Conservation (phyloP, 2,797 vertebrate genomes). For the Pangasius djambal region DNA sequence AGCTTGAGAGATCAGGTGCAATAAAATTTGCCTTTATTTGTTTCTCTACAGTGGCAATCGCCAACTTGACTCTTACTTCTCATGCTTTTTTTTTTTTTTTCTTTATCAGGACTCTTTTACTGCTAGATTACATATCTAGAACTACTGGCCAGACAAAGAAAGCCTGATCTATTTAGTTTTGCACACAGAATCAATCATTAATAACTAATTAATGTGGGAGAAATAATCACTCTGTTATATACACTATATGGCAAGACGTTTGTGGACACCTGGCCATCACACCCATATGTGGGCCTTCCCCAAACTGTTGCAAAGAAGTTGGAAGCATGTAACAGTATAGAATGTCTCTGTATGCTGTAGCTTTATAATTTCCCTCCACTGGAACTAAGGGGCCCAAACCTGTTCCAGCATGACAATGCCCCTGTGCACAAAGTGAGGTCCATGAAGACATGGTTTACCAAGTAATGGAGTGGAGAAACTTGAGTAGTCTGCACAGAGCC, state of each 20-base stretch:
- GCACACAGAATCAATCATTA: not conserved
- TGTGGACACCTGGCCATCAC: not conserved
- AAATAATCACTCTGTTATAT: not conserved
- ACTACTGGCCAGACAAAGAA: not conserved
- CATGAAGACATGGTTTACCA: not conserved
- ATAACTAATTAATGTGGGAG: not conserved
- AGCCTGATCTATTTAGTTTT: not conserved
- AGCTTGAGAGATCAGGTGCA: not conserved
- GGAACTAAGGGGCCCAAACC: not conserved
- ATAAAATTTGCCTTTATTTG: constrained; percentile 27
- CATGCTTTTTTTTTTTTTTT: not conserved
- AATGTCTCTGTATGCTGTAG: not conserved
- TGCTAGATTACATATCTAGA: not conserved
- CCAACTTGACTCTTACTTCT: constrained; percentile 32
- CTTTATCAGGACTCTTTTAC: not conserved
- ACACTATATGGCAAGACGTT: not conserved
- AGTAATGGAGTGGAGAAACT: not conserved
- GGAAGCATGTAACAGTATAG: not conserved
- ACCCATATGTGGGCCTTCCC: not conserved
- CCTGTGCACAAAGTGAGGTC: not conserved
- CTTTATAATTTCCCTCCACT: not conserved
- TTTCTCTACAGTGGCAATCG: constrained; percentile 4
- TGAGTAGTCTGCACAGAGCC: not conserved
- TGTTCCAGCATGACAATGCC: not conserved
- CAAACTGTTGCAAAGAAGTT: not conserved